These are phyloP conservation scores for Dendroctonus ponderosae DNA, from an alignment of 1,140 invertebrate genomes.

Conservation along the genomic window DNA sequence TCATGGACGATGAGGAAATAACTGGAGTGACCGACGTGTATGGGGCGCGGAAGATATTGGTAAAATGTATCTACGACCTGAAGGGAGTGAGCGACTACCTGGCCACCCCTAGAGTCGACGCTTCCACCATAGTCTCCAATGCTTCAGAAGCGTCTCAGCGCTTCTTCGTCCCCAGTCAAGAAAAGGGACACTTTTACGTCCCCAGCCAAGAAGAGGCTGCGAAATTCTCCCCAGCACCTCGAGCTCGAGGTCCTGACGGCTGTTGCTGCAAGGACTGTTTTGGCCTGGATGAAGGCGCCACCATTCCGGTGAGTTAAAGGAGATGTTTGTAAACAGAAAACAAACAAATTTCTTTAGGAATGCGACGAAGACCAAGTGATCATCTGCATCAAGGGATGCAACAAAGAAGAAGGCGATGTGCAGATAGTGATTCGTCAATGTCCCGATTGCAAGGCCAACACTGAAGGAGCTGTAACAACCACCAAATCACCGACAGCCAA, in stretches of 20 bases:
- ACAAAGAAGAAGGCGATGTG: constrained; percentile 36
- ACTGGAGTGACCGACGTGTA: constrained; percentile 14
- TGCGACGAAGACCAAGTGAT: constrained; percentile 29
- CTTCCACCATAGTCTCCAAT: constrained; percentile 6
- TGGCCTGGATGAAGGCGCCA: background rate
- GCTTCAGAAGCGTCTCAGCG: background rate
- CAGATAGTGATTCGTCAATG: constrained; percentile 40
- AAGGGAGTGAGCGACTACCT: constrained; percentile 24
- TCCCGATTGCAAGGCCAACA: constrained; percentile 32
- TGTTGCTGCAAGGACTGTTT: constrained; percentile 18
- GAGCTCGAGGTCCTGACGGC: background rate
- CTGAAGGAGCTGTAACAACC: background rate
- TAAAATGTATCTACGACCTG: constrained; percentile 24
- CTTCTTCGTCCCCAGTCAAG: no score
- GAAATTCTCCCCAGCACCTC: no score
- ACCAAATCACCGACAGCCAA: background rate
- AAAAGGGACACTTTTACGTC: no score
- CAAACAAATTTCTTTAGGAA: constrained; percentile 6
- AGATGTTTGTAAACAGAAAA: background rate
- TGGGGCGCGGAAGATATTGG: constrained; percentile 18
- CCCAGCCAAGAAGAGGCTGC: no score
- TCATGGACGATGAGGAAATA: constrained; percentile 2
- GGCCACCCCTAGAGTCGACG: constrained; percentile 4
- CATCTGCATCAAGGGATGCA: constrained; percentile 39
- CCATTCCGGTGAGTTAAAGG: background rate